These are phyloP conservation scores for Drosophila suzukii DNA, from an alignment of 1,140 invertebrate genomes.

Conservation along the genomic window DNA sequence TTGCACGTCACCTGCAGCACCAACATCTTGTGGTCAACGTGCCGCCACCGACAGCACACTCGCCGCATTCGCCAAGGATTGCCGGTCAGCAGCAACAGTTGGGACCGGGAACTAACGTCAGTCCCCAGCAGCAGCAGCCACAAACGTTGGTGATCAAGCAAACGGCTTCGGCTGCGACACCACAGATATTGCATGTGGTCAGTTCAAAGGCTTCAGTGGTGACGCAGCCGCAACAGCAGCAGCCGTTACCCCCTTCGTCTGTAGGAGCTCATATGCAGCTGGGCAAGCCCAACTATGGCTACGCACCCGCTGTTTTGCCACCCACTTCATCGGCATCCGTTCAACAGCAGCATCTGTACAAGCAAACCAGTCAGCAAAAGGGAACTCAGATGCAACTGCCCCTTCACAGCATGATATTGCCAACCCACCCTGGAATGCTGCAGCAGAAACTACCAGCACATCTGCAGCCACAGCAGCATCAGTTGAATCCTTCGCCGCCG, in stretches of 20 bases:
- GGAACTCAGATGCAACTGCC: constrained; percentile 43
- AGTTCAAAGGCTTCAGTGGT: constrained; percentile 74
- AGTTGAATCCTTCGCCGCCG: constrained; percentile 67
- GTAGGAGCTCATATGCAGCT: constrained; percentile 49
- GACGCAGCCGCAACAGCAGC: constrained; percentile 51
- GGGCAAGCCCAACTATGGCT: constrained; percentile 55
- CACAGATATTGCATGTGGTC: constrained; percentile 78
- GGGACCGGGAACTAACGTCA: constrained; percentile 30
- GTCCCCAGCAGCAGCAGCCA: constrained; percentile 51
- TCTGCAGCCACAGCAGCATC: constrained; percentile 69
- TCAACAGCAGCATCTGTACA: constrained; percentile 58
- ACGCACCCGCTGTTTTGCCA: constrained; percentile 52
- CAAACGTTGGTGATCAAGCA: constrained; percentile 82
- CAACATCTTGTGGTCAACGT: constrained; percentile 74
- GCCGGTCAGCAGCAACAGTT: constrained; percentile 27
- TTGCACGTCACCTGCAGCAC: constrained; percentile 69
- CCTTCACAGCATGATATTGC: constrained; percentile 51
- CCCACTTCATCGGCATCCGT: constrained; percentile 62
- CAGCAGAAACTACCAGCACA: constrained; percentile 68
- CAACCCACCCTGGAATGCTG: constrained; percentile 62
- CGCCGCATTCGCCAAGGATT: constrained; percentile 63
- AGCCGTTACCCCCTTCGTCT: constrained; percentile 16
- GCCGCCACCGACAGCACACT: constrained; percentile 67
- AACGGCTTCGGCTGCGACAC: constrained; percentile 43
- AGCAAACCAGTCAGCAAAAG: constrained; percentile 53